Base-by-base conservation (phyloP, 2,888 invertebrate species). In the Morpho achilles region DNA sequence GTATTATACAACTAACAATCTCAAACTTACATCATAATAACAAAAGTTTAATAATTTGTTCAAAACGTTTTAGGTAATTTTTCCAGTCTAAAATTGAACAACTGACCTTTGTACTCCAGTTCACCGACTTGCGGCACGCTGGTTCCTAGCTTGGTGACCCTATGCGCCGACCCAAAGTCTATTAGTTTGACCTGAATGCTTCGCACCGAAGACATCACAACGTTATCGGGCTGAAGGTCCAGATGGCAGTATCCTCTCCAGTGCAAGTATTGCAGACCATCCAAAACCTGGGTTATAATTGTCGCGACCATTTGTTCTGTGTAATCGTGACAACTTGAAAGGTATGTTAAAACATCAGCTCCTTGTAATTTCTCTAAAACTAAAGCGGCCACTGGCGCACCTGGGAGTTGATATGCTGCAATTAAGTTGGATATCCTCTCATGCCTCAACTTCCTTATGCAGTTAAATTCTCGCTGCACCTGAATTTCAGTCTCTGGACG, bases 211-310 rank as follows among this genome's bases (percentile, higher is more conserved):
- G 96, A 94, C 95, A 99, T 96, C 3, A 98, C 96, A 32, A 99
- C 93, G 82, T 99, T 99, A 77, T 98, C 98, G 0, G 99, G 99
- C 81, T 99, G 97, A 52, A 98, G 90, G 79, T 98, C 96, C 63
- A 98, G 86, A 80, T 98, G 97, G 69, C 96, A 96, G 68, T 94
- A 94, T 3, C 98, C 98, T 71, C 97, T 93, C 96, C 98, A 98
- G 82, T 99, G 99, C 46, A 99, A 89, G 82, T 98, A 99, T 83
- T 98, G 98, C 0, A 99, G 87, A 0, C 95, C 98, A 74, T 98
- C 97, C 58, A 98, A 84, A 0, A 97, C 87, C 88, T 99, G 99
- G 3, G 94, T 93, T 47, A 98, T 93, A 32, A 98, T 95, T 1
- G 94, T 94, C 0, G 97, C 96, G 0, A 99, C 97, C 82, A 95